Conservation (phyloP, 2,797 vertebrate species). For the Enteromius treurensis region DNA sequence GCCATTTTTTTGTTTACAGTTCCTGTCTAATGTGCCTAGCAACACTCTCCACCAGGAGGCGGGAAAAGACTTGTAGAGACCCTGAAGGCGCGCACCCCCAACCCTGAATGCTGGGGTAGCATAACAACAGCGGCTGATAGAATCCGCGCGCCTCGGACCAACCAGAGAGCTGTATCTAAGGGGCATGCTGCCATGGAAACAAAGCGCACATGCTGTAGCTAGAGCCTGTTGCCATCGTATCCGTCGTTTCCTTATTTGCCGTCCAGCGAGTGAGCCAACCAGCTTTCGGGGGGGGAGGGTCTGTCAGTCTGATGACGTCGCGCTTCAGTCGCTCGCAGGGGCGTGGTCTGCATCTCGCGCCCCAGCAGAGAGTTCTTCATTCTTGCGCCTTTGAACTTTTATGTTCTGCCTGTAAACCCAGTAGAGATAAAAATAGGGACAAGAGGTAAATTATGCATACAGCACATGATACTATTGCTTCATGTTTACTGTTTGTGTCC, state of each 20-base stretch:
- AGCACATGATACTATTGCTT: constrained; percentile 50
- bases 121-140: constrained; percentile 77
- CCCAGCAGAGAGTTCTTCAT: constrained; percentile 51
- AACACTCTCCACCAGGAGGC: constrained; percentile 73
- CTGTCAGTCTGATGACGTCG: constrained; percentile 67
- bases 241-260: constrained; percentile 67
- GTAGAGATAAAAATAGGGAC: constrained; percentile 33
- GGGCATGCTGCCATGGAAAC: constrained; percentile 80
- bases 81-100: constrained; percentile 67
- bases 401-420: constrained; percentile 13
- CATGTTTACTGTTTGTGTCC: constrained; percentile 8
- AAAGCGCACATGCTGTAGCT: constrained; percentile 74
- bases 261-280: constrained; percentile 76
- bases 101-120: constrained; percentile 73
- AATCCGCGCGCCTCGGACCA: constrained; percentile 68
- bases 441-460: constrained; percentile 36
- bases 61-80: constrained; percentile 53
- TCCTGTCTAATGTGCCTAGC: constrained; percentile 76
- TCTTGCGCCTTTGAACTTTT: neutral
- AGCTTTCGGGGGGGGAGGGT: constrained; percentile 49
- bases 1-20: constrained; percentile 71
- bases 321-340: constrained; percentile 55
- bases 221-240: constrained; percentile 80
- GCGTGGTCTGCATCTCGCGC: constrained; percentile 64
- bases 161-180: constrained; percentile 83